Evolutionary conservation across 2,888 invertebrate species (phyloP), one percentile per base, ranked within the genome.

Genomic region (Caenorhabditis parvicauda): DNA sequence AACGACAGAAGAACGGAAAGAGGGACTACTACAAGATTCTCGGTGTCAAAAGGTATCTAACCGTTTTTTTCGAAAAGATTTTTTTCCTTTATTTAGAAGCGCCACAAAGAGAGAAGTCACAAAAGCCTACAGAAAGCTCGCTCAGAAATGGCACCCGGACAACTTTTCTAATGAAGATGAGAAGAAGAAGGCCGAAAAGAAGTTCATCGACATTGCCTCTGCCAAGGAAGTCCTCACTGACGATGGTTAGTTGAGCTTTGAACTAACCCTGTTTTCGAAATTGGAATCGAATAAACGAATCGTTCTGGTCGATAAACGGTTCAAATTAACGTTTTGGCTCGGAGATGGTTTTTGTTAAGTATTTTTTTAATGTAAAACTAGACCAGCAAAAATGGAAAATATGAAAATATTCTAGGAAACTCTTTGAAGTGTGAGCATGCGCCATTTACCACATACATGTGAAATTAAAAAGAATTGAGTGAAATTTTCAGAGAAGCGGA

Each of bases 141-240:
- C 98, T 14, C 92, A 92, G 83, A 90, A 94, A 83, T 99, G 96
- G 95, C 98, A 98, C 85, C 98, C 98, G 0, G 98, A 98, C 84
- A 92, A 90, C 84, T 95, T 88, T 83, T 87, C 86, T 50, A 87
- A 86, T 49, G 89, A 90, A 64, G 91, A 92, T 82, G 83, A 84
- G 53, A 72, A 70, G 58, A 70, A 70, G 81, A 85, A 88, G 48
- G 98, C 98, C 0, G 91, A 98, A 83, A 93, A 93, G 84, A 93
- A 90, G 84, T 98, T 98, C 82, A 94, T 98, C 65, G 96, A 98
- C 83, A 89, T 98, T 78, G 98, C 96, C 2, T 92, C 95, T 38
- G 98, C 98, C 51, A 99, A 99, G 84, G 98, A 98, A 86, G 94
- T 93, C 19, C 83, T 88, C 14, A 85, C 87, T 39, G 86, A 88